Percentiles rank a stretch among this genome's conserved stretches.
Conservation (phyloP, 1,140 invertebrate species). For the Ephestia elutella region DNA sequence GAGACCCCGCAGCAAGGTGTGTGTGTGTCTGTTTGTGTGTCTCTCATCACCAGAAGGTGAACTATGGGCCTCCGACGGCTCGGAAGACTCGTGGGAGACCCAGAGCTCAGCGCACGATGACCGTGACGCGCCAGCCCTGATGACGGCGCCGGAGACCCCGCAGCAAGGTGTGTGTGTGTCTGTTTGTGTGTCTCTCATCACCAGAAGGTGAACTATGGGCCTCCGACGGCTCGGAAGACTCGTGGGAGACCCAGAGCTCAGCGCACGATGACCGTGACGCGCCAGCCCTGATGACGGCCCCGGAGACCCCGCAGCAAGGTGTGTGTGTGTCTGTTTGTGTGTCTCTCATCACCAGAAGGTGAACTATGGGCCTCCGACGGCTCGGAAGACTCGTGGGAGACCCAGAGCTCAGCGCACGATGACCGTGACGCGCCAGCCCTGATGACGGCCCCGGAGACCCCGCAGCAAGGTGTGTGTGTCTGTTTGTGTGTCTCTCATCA, state of each 20-base stretch:
- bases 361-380: too few relatives aligned
- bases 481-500: too few relatives aligned
- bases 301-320: conserved; percentile 1
- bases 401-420: too few relatives aligned
- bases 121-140: conserved; percentile 26
- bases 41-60: conserved; percentile 76
- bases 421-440: conserved; percentile 29
- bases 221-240: conserved; percentile 79
- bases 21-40: too few relatives aligned
- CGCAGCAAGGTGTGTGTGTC: neutral
- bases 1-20: conserved; percentile 1
- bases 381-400: too few relatives aligned
- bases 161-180: neutral
- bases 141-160: conserved; percentile 1
- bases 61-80: conserved; percentile 82
- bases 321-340: neutral
- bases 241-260: conserved; percentile 88
- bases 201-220: conserved; percentile 86
- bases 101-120: conserved; percentile 76
- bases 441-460: neutral
- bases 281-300: conserved; percentile 15
- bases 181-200: neutral
- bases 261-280: conserved; percentile 50
- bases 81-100: conserved; percentile 88
- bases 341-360: neutral